Conservation (phyloP, 2,113 vertebrate species). For the Isurus oxyrinchus region DNA sequence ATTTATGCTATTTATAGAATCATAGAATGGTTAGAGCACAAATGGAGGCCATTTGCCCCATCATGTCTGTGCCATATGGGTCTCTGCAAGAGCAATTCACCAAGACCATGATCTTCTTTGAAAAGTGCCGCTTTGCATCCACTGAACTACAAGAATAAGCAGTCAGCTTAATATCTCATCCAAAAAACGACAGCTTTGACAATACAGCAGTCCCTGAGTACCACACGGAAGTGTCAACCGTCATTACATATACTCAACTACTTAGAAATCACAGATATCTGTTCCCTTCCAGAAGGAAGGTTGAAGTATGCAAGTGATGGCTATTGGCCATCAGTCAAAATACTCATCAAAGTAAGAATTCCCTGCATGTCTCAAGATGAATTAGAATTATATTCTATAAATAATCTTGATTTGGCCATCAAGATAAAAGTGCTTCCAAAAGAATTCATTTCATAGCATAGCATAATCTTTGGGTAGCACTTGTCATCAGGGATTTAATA, state of each 20-base stretch:
- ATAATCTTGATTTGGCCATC: neutral
- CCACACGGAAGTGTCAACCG: neutral
- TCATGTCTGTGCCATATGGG: too few relatives aligned
- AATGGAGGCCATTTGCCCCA: too few relatives aligned
- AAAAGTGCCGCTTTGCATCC: neutral
- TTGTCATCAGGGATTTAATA: neutral
- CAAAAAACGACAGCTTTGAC: neutral
- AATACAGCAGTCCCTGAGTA: neutral
- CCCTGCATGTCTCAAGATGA: neutral
- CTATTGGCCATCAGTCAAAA: neutral
- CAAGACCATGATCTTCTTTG: neutral
- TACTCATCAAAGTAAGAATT: neutral
- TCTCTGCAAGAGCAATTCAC: too few relatives aligned
- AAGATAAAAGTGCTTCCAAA: neutral
- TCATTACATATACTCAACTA: neutral
- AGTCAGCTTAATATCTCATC: neutral
- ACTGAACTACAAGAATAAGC: neutral
- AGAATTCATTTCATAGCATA: neutral
- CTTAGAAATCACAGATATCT: neutral
- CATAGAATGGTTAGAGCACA: neutral
- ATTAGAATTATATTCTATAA: slow-evolving; percentile 4
- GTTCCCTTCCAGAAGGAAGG: neutral
- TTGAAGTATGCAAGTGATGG: neutral
- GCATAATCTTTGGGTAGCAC: neutral
- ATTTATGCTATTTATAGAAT: neutral